Conservation (phyloP, 2,888 invertebrate genomes). For the Neocrepidodera transversa region DNA sequence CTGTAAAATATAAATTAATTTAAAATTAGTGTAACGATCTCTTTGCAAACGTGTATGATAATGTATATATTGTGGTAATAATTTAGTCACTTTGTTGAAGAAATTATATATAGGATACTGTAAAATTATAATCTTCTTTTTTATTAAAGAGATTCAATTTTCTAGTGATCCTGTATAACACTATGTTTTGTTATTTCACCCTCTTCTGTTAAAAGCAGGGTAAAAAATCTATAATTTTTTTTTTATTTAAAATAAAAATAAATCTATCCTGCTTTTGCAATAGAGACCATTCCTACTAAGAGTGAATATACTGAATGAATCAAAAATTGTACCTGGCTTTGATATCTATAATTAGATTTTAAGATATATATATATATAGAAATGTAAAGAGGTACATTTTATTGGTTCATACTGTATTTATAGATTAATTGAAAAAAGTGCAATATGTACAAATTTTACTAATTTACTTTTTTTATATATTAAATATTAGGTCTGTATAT, state of each 20-base stretch:
- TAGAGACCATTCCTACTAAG: slow-evolving; percentile 52
- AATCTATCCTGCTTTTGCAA: slow-evolving; percentile 44
- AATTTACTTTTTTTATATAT: slow-evolving; percentile 59
- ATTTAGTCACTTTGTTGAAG: slow-evolving; percentile 42
- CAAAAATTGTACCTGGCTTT: slow-evolving; percentile 14
- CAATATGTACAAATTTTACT: slow-evolving; percentile 78
- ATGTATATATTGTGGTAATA: slow-evolving; percentile 46
- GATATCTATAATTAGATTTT: slow-evolving; percentile 11
- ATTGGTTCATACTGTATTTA: slow-evolving; percentile 12
- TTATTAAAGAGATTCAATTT: neutral
- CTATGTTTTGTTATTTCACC: slow-evolving; percentile 47
- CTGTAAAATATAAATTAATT: slow-evolving; percentile 5
- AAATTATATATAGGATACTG: neutral
- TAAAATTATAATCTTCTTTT: neutral
- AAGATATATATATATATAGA: neutral
- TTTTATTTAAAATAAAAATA: slow-evolving; percentile 24
- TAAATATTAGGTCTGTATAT: slow-evolving; percentile 59
- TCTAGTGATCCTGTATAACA: neutral
- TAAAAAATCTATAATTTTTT: slow-evolving; percentile 3
- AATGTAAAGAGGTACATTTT: neutral
- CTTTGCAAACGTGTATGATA: slow-evolving; percentile 43
- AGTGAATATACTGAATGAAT: slow-evolving; percentile 47
- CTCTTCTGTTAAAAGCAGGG: slow-evolving; percentile 47
- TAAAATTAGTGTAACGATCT: slow-evolving; percentile 31
- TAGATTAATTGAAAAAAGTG: slow-evolving; percentile 64